Percentiles rank a stretch among this genome's conserved stretches.
phyloP scores from a whole-genome alignment of 2,797 vertebrate genomes.

The Cheirogaleus major region DNA sequence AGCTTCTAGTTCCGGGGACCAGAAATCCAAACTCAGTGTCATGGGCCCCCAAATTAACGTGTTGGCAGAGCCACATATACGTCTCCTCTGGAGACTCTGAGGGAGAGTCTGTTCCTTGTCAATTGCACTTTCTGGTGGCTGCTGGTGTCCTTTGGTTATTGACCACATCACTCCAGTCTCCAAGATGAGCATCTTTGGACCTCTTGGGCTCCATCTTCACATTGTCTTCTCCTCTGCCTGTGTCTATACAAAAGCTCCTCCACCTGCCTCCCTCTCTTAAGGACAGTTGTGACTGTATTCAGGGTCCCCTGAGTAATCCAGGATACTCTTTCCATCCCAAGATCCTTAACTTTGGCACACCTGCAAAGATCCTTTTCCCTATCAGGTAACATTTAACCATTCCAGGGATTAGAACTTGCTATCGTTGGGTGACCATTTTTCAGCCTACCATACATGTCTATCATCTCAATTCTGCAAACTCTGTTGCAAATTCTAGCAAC shows the following conservation, averaged over 20 bases:
- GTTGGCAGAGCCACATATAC: neutral
- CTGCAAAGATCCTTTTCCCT: neutral
- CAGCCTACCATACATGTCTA: too few relatives aligned
- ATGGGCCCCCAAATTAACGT: neutral
- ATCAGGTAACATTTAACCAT: neutral
- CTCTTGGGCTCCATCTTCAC: neutral
- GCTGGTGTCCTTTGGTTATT: rapidly evolving
- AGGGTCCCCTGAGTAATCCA: neutral
- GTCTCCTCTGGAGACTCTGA: neutral
- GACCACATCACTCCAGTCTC: neutral
- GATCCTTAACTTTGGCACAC: neutral
- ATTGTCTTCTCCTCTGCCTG: neutral
- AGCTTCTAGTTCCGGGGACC: neutral
- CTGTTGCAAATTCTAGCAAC: too few relatives aligned
- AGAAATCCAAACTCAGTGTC: neutral
- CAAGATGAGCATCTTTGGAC: neutral
- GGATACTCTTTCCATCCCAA: neutral
- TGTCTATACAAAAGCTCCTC: neutral
- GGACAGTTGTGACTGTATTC: neutral
- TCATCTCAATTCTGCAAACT: neutral
- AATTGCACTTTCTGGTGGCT: rapidly evolving
- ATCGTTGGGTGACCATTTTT: neutral
- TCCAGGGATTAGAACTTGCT: neutral
- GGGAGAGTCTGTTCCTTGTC: rapidly evolving
- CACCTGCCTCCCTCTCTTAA: neutral